Base-by-base conservation (phyloP, 2,113 vertebrate genomes). In the Cyprinodon variegatus region DNA sequence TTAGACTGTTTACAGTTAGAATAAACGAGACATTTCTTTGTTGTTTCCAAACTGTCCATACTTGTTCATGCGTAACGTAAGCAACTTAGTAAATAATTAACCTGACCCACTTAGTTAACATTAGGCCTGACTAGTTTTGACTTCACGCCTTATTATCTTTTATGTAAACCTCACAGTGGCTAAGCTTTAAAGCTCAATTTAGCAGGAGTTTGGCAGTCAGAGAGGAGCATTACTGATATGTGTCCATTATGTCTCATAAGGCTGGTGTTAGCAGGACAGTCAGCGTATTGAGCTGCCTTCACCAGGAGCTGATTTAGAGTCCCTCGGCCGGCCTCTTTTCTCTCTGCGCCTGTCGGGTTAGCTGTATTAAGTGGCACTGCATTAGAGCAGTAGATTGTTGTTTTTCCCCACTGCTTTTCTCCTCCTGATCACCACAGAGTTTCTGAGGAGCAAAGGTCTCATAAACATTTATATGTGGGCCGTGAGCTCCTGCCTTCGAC, bases 381-480 rank as follows among this genome's bases (percentile, higher is more conserved):
- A 92, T 93, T 93, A 93, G 74, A 38, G 72, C 53, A 43, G 70
- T 40, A 88, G 87, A 83, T 92, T 84, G 90, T 86, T 93, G 86
- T 91, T 70, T 88, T 90, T 71, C 50, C 70, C 83, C 66, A 8
- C 87, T n/a, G 83, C 88, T 72, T 90, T 85, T 76, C 85, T 93
- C 80, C 79, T 89, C 82, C 76, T 94, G 90, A 93, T 94, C 92
- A 94, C 92, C 89, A 88, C 76, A 0, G 91, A 89, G 93, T 43
- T 82, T 89, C 86, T 77, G 78, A 57, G 78, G 83, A 91, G 88
- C 92, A 84, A 88, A 93, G 93, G 92, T 88, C 88, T 90, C 91
- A 88, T 94, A 94, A 95, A 94, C 91, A 92, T 93, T 94, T 94
- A 92, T 90, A 86, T 83, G 84, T 67, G 83, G 76, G 77, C 84